phyloP scores from a whole-genome alignment of 2,113 vertebrate species.

The Clupea harengus region DNA sequence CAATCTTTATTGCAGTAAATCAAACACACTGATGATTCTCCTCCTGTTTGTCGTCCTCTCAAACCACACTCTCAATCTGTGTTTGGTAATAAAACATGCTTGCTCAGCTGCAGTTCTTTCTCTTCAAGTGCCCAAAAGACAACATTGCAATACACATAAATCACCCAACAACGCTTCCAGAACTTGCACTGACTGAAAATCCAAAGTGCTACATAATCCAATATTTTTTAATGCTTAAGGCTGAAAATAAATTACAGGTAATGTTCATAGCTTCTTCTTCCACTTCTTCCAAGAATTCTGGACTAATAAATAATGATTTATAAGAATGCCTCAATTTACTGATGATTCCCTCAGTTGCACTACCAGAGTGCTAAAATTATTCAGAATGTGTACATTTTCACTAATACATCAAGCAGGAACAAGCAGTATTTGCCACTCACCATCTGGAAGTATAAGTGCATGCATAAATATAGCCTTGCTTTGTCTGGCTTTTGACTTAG shows the following conservation, averaged over 20 bases:
- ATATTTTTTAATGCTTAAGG: neutral
- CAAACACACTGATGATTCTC: neutral
- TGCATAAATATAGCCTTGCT: constrained; percentile 14
- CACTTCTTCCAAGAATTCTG: constrained; percentile 37
- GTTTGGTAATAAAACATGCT: neutral
- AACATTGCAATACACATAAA: neutral
- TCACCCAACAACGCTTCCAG: neutral
- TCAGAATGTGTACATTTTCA: constrained; percentile 5
- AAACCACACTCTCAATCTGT: neutral
- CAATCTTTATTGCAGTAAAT: neutral
- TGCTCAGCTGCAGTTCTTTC: neutral
- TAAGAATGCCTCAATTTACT: neutral
- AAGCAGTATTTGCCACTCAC: constrained; percentile 9
- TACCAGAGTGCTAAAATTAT: neutral
- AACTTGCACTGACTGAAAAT: neutral
- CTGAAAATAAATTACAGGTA: constrained; percentile 21
- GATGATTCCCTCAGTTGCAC: constrained; percentile 24
- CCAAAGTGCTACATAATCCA: neutral
- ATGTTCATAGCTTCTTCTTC: constrained; percentile 26
- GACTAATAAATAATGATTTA: constrained; percentile 44
- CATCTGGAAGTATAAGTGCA: constrained; percentile 18
- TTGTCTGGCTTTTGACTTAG: constrained; percentile 22
- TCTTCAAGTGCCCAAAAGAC: neutral
- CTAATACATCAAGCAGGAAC: constrained; percentile 22
- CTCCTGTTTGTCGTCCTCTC: neutral